phyloP scores from a whole-genome alignment of 2,797 vertebrate species.

The Podarcis siculus region DNA sequence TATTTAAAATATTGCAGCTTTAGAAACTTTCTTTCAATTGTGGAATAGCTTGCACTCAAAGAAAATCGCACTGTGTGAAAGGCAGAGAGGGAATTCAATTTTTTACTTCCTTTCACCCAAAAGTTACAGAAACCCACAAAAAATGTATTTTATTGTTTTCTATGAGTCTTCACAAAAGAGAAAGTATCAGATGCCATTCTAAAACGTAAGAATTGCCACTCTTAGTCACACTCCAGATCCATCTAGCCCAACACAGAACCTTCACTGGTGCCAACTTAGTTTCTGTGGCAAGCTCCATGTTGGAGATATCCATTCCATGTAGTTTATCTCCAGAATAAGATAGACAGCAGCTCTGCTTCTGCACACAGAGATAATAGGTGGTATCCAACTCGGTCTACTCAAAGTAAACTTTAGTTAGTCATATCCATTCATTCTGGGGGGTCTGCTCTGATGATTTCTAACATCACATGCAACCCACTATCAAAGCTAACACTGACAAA shows the following conservation, averaged over 20 bases:
- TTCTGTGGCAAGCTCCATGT: background rate
- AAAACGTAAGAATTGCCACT: background rate
- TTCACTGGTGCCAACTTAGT: background rate
- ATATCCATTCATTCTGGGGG: too few relatives aligned
- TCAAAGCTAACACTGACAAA: too few relatives aligned
- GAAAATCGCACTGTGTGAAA: background rate
- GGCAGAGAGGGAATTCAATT: background rate
- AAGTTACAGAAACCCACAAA: background rate
- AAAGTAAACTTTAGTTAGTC: too few relatives aligned
- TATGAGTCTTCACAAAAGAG: background rate
- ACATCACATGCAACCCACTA: too few relatives aligned
- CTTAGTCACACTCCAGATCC: background rate
- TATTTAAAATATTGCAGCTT: background rate
- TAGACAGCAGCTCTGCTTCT: too few relatives aligned
- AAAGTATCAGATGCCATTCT: background rate
- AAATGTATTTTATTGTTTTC: background rate
- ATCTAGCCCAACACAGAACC: background rate
- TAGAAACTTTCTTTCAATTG: background rate
- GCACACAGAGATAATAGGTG: too few relatives aligned
- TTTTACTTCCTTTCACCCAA: background rate
- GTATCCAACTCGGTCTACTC: too few relatives aligned
- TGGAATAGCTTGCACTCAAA: background rate
- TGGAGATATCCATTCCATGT: background rate
- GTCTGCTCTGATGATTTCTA: too few relatives aligned
- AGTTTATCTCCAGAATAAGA: background rate